phyloP scores from a whole-genome alignment of 2,888 invertebrate genomes.

The Caenorhabditis uteleia region DNA sequence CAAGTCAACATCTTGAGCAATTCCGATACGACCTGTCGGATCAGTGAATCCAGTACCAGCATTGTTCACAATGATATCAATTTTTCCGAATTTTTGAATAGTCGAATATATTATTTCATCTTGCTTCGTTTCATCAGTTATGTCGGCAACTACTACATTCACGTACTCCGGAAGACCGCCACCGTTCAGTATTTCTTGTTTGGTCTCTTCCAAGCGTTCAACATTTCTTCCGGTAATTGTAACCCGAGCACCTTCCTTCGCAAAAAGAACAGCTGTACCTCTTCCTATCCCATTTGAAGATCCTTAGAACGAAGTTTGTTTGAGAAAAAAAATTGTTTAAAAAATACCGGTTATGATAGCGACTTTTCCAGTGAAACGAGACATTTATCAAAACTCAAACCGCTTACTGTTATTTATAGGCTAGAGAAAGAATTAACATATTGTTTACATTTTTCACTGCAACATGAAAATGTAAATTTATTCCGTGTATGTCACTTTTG shows the following conservation, averaged over 20 bases:
- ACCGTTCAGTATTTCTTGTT: constrained; percentile 14
- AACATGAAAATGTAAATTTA: no score
- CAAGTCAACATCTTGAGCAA: constrained; percentile 6
- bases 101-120: constrained; percentile 12
- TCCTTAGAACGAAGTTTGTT: no score
- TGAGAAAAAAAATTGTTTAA: no score
- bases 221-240: constrained; percentile 41
- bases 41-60: constrained; percentile 17
- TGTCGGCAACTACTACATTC: constrained; percentile 14
- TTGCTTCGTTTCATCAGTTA: constrained; percentile 11
- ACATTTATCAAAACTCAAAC: no score
- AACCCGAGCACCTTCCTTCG: constrained; percentile 41
- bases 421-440: no score
- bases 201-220: constrained; percentile 23
- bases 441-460: no score
- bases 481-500: no score
- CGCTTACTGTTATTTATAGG: background rate
- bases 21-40: constrained; percentile 7
- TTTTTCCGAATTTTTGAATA: constrained; percentile 14
- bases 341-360: constrained; percentile 10
- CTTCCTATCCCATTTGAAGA: constrained; percentile 45
- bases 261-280: constrained; percentile 32
- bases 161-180: constrained; percentile 13
- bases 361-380: constrained; percentile 1
- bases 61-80: constrained; percentile 25